Evolutionary conservation across 2,113 vertebrate species (phyloP).

Genomic region (Diadophis punctatus): DNA sequence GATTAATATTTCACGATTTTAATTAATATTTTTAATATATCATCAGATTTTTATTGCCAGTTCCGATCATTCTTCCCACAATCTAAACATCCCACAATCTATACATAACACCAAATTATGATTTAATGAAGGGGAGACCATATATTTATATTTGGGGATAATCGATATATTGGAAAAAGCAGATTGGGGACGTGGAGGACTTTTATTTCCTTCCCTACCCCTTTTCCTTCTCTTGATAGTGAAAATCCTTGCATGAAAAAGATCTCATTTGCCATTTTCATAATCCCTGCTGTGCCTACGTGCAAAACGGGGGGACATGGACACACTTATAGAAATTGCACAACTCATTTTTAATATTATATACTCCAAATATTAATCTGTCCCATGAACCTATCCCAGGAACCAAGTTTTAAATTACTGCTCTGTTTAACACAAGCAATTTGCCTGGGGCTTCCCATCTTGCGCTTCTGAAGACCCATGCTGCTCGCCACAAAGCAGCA

Average conservation of each 20-base stretch:
- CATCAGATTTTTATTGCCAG: neutral
- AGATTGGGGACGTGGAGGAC: neutral
- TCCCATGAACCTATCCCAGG: neutral
- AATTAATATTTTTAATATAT: neutral
- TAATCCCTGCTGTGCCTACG: neutral
- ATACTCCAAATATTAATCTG: neutral
- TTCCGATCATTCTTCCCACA: neutral
- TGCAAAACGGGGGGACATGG: neutral
- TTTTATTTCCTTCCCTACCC: neutral
- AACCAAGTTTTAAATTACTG: neutral
- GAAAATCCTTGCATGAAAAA: neutral
- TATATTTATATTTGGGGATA: neutral
- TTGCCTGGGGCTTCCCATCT: conserved; percentile 4
- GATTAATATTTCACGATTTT: neutral
- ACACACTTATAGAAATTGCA: neutral
- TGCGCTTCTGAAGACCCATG: conserved; percentile 16
- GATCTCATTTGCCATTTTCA: neutral
- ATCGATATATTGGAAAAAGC: neutral
- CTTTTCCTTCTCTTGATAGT: neutral
- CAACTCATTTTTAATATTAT: neutral
- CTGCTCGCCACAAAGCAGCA: conserved; percentile 4
- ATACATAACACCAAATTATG: neutral
- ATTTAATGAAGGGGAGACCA: neutral
- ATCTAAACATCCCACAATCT: no score
- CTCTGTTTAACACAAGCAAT: conserved; percentile 28